Evolutionary conservation across 2,888 invertebrate genomes (phyloP).

Genomic region (Atherix ibis): DNA sequence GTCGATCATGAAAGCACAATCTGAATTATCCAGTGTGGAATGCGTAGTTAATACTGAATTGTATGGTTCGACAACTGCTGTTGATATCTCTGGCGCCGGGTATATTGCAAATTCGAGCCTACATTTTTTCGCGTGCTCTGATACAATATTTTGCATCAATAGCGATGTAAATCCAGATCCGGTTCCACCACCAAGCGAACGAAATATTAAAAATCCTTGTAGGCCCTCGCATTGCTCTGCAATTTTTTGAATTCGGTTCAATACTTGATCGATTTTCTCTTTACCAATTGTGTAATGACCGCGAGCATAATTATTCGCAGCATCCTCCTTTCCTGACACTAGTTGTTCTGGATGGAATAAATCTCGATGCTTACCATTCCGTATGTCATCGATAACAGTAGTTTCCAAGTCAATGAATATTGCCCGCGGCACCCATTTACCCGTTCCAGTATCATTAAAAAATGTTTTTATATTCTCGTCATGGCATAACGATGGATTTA

Average conservation of each 20-base stretch:
- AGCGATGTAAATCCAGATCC: slow-evolving; percentile 81
- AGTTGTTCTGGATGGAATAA: slow-evolving; percentile 74
- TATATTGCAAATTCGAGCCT: slow-evolving; percentile 83
- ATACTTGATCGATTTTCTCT: slow-evolving; percentile 50
- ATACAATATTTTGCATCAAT: slow-evolving; percentile 68
- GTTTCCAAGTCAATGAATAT: slow-evolving; percentile 43
- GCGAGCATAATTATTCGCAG: slow-evolving; percentile 77
- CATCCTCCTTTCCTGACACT: slow-evolving; percentile 70
- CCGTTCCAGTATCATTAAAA: slow-evolving; percentile 69
- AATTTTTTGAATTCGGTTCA: slow-evolving; percentile 52
- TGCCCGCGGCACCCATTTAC: slow-evolving; percentile 77
- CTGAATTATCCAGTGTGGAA: slow-evolving; percentile 70
- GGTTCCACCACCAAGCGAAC: slow-evolving; percentile 72
- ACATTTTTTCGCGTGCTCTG: slow-evolving; percentile 75
- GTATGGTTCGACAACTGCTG: slow-evolving; percentile 89
- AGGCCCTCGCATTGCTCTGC: slow-evolving; percentile 58
- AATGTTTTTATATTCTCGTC: slow-evolving; percentile 51
- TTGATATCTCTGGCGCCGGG: slow-evolving; percentile 79
- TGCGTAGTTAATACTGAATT: slow-evolving; percentile 85
- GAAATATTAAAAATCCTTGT: slow-evolving; percentile 69
- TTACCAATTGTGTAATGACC: slow-evolving; percentile 69
- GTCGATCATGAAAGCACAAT: slow-evolving; percentile 90
- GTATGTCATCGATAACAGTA: slow-evolving; percentile 60
- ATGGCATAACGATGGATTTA: slow-evolving; percentile 29
- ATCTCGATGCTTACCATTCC: slow-evolving; percentile 48